Percentiles rank a stretch among this genome's conserved stretches.
phyloP scores from a whole-genome alignment of 2,797 vertebrate genomes.

The Esox lucius region DNA sequence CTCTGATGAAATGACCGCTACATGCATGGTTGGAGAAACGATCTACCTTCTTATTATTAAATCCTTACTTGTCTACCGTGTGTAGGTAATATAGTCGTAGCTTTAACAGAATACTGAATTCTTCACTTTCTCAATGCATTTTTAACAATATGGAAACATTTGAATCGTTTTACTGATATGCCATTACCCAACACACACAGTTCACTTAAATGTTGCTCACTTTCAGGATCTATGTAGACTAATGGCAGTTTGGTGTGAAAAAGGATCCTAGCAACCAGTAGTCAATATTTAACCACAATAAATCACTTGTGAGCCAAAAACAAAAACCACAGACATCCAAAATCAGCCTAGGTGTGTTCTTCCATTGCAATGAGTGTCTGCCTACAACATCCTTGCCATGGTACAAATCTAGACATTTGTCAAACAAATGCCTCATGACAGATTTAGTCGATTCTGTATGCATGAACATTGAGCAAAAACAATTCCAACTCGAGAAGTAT shows the following conservation, averaged over 20 bases:
- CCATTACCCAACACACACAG: conserved; percentile 13
- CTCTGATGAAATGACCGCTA: conserved; percentile 7
- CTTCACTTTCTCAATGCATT: background rate
- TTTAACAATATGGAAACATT: background rate
- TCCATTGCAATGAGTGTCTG: background rate
- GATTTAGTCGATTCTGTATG: background rate
- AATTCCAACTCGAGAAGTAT: no score
- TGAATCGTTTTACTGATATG: background rate
- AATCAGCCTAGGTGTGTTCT: background rate
- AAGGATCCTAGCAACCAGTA: conserved; percentile 23
- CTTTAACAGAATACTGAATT: background rate
- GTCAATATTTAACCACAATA: conserved; percentile 34
- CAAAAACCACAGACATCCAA: conserved; percentile 12
- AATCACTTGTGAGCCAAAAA: conserved; percentile 30
- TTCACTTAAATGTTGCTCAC: conserved; percentile 16
- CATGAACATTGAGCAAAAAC: no score
- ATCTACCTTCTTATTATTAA: background rate
- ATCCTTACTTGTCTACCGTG: background rate
- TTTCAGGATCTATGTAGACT: conserved; percentile 16
- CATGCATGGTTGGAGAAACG: background rate
- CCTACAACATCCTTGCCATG: background rate
- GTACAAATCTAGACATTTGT: background rate
- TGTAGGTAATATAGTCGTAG: background rate
- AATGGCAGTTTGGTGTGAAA: conserved; percentile 22
- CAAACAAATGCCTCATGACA: conserved; percentile 1